Percentiles rank a stretch among this genome's conserved stretches.
phyloP scores from a whole-genome alignment of 2,797 vertebrate species.

The Spinibarbus caldwelli region DNA sequence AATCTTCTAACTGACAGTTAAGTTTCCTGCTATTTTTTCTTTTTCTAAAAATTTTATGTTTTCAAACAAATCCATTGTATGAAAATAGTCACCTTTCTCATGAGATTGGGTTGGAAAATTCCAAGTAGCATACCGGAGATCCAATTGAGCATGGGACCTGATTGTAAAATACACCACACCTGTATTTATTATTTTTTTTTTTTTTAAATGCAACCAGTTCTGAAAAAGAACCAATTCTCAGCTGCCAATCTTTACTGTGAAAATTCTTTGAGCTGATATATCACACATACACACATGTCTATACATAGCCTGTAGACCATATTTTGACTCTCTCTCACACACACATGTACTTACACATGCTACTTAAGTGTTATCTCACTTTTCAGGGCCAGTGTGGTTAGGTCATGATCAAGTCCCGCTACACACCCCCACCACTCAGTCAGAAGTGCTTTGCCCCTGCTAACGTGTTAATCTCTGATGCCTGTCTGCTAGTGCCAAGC shows the following conservation, averaged over 20 bases:
- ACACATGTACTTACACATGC: no score
- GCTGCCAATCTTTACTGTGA: background rate
- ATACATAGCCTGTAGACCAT: background rate
- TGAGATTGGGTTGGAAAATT: background rate
- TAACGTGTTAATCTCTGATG: conserved; percentile 47
- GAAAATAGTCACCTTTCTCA: background rate
- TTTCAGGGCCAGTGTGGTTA: background rate
- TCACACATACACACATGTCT: background rate
- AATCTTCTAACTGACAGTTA: background rate
- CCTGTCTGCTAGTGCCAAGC: background rate
- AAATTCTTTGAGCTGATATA: background rate
- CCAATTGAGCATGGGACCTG: background rate
- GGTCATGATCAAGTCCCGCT: background rate
- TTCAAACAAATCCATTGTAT: no score
- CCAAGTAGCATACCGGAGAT: background rate
- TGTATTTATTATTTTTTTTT: no score
- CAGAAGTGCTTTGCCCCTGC: conserved; percentile 12
- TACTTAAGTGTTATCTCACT: background rate
- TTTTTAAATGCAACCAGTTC: background rate
- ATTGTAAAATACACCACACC: background rate
- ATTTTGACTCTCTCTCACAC: background rate
- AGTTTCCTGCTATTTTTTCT: background rate
- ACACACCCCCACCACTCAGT: background rate
- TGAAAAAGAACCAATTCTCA: background rate
- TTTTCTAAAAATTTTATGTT: no score